Evolutionary conservation across 2,113 vertebrate species (phyloP).

Genomic region (Copsychus sechellarum): DNA sequence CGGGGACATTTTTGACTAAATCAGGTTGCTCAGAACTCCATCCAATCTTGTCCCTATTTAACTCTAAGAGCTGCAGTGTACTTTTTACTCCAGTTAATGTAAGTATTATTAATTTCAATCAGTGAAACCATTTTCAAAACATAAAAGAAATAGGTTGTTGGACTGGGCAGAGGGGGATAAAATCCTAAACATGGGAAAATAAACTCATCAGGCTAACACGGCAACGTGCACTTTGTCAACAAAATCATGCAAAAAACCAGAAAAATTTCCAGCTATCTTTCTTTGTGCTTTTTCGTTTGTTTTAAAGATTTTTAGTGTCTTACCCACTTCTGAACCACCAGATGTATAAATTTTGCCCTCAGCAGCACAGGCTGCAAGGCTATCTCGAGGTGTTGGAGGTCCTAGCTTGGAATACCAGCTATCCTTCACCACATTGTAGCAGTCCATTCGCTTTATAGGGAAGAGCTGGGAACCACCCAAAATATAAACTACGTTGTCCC

Average conservation of each 20-base stretch:
- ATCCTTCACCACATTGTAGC: constrained; percentile 98
- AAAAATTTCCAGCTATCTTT: constrained; percentile 25
- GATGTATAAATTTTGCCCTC: constrained; percentile 98
- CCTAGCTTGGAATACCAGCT: constrained; percentile 99
- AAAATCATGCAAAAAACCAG: constrained; percentile 60
- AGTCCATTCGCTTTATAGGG: constrained; percentile 98
- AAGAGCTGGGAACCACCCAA: constrained; percentile 97
- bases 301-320: constrained; percentile 74
- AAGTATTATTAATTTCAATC: not conserved
- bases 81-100: not conserved
- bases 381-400: constrained; percentile 92
- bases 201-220: constrained; percentile 13
- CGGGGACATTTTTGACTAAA: not conserved
- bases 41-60: not conserved
- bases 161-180: not conserved
- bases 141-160: not conserved
- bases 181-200: not conserved
- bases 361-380: constrained; percentile 92
- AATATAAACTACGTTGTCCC: constrained; percentile 99
- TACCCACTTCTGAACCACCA: constrained; percentile 97
- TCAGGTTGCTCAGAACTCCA: not conserved
- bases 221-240: constrained; percentile 46
- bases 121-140: not conserved
- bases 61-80: not conserved
- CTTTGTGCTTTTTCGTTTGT: constrained; percentile 51